These are phyloP conservation scores for Agrotis clavis DNA, from an alignment of 2,888 invertebrate genomes.

Conservation along the genomic window DNA sequence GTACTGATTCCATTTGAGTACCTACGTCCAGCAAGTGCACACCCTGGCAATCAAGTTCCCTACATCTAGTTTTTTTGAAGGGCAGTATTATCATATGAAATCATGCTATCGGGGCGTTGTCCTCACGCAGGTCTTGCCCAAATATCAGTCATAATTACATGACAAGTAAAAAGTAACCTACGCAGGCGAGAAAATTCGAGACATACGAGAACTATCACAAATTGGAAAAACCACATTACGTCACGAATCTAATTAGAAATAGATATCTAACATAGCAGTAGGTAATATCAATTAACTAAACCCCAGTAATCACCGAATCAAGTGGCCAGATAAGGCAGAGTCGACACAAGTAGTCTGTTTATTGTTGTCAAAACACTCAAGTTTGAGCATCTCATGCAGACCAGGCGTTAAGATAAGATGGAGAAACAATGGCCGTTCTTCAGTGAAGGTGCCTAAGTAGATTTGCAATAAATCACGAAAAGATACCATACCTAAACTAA, in stretches of 20 bases:
- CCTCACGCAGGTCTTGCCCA: not conserved
- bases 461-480: constrained; percentile 13
- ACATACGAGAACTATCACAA: not conserved
- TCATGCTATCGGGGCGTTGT: not conserved
- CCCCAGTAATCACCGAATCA: constrained; percentile 19
- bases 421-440: constrained; percentile 15
- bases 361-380: constrained; percentile 41
- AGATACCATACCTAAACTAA: not conserved
- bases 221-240: not conserved
- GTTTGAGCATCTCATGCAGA: constrained; percentile 44
- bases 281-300: constrained; percentile 29
- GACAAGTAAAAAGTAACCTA: not conserved
- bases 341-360: constrained; percentile 12
- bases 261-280: not conserved
- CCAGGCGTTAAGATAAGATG: constrained; percentile 20
- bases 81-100: not conserved
- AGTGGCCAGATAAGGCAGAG: constrained; percentile 35
- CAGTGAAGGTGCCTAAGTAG: not conserved
- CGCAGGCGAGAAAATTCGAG: not conserved
- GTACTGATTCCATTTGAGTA: not conserved
- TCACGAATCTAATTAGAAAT: constrained; percentile 15
- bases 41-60: no score
- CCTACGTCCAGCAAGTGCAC: not conserved
- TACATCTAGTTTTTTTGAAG: no score
- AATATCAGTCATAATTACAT: not conserved